phyloP scores from a whole-genome alignment of 2,797 vertebrate species.

The Chaenodraco wilsoni region DNA sequence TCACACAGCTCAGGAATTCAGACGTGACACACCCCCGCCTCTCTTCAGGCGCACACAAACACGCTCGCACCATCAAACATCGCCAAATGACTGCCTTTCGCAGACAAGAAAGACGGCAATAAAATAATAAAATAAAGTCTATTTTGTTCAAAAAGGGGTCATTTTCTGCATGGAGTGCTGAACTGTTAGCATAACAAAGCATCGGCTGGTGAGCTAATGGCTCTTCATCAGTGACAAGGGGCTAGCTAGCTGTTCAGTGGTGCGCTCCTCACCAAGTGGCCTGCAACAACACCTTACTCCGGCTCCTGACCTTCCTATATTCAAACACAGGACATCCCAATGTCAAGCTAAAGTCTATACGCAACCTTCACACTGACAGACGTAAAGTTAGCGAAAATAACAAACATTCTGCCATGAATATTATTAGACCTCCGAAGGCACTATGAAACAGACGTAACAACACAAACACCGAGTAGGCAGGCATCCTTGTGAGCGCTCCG shows the following conservation, averaged over 20 bases:
- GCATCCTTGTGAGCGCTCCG: slow-evolving; percentile 83
- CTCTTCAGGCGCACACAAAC: slow-evolving; percentile 75
- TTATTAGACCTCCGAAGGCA: slow-evolving; percentile 40
- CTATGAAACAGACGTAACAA: slow-evolving; percentile 41
- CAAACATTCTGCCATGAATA: slow-evolving; percentile 44
- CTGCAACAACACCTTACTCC: slow-evolving; percentile 66
- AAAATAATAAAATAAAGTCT: slow-evolving; percentile 84
- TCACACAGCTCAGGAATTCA: slow-evolving; percentile 84
- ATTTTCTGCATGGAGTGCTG: slow-evolving; percentile 79
- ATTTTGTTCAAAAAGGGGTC: slow-evolving; percentile 84
- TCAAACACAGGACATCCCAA: slow-evolving; percentile 61
- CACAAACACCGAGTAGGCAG: slow-evolving; percentile 76
- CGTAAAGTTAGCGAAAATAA: slow-evolving; percentile 44
- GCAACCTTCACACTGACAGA: slow-evolving; percentile 18
- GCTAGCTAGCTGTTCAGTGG: slow-evolving; percentile 80
- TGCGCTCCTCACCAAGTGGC: slow-evolving; percentile 78
- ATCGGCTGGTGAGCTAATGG: slow-evolving; percentile 82
- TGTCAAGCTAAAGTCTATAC: slow-evolving; percentile 55
- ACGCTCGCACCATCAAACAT: slow-evolving; percentile 77
- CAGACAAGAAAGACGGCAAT: slow-evolving; percentile 79
- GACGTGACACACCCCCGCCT: slow-evolving; percentile 71
- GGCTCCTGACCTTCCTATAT: slow-evolving; percentile 58
- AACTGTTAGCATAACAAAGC: slow-evolving; percentile 86
- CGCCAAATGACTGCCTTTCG: slow-evolving; percentile 76
- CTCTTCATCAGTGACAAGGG: slow-evolving; percentile 82